A percentile compares a stretch with the other conserved stretches of the same genome.
phyloP scores from a whole-genome alignment of 2,888 invertebrate species.

The Germaria angustata region DNA sequence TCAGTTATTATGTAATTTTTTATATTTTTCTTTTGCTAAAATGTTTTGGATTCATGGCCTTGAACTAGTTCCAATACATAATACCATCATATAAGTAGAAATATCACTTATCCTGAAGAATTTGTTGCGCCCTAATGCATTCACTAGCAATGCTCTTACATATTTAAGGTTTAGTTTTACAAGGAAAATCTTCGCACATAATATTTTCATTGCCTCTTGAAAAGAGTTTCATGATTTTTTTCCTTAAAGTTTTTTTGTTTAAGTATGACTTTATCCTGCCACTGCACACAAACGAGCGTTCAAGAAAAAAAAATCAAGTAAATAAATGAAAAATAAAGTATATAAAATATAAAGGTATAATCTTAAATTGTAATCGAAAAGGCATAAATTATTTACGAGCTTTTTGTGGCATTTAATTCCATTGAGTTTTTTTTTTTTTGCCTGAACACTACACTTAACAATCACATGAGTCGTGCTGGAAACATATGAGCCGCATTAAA shows the following conservation, averaged over 20 bases:
- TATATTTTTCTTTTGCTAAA: no score
- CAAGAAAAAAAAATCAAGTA: neutral
- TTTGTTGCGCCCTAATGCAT: neutral
- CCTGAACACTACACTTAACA: conserved; percentile 12
- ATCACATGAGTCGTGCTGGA: neutral
- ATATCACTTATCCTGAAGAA: neutral
- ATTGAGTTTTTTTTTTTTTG: conserved; percentile 35
- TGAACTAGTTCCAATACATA: no score
- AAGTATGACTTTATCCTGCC: conserved; percentile 37
- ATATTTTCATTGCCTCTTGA: conserved; percentile 9
- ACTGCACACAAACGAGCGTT: neutral
- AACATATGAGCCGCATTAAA: conserved; percentile 19
- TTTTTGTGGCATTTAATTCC: conserved; percentile 66
- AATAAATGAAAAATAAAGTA: conserved; percentile 24
- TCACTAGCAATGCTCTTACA: neutral
- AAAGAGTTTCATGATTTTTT: neutral
- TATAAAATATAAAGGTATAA: conserved; percentile 50
- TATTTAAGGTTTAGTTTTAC: conserved; percentile 19
- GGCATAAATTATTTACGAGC: conserved; percentile 66
- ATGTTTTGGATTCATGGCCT: no score
- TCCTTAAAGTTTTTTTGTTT: neutral
- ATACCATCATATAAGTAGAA: no score
- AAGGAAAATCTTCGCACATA: conserved; percentile 30
- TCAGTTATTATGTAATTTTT: no score
- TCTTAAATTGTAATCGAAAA: conserved; percentile 67